These are phyloP conservation scores for Leucosticte australis DNA, from an alignment of 2,113 vertebrate species.

Conservation along the genomic window DNA sequence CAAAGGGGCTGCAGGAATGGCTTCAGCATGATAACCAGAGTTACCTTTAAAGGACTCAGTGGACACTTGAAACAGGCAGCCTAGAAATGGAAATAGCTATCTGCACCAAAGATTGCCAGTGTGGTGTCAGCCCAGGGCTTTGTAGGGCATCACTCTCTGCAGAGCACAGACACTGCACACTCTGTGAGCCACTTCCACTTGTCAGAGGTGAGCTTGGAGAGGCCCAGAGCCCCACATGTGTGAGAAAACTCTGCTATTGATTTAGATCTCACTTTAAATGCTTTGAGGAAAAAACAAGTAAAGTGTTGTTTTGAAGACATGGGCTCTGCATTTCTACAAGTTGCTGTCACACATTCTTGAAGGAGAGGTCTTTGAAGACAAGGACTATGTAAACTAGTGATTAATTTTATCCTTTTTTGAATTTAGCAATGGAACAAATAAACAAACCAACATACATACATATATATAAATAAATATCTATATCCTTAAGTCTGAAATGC, in stretches of 20 bases:
- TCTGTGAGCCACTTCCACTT: neutral
- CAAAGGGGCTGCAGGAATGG: neutral
- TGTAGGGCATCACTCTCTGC: neutral
- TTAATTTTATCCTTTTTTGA: neutral
- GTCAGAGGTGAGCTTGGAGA: neutral
- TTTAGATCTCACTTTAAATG: neutral
- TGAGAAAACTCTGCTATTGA: neutral
- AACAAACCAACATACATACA: neutral
- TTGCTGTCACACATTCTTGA: neutral
- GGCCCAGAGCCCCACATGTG: neutral
- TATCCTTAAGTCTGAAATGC: neutral
- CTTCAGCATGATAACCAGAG: neutral
- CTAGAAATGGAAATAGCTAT: constrained; percentile 7
- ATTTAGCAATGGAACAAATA: neutral
- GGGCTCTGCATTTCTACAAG: neutral
- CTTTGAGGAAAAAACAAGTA: neutral
- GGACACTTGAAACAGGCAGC: neutral
- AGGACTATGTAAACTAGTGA: neutral
- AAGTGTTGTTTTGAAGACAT: neutral
- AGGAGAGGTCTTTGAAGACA: neutral
- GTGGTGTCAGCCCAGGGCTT: neutral
- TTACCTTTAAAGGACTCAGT: neutral
- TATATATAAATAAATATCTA: no score
- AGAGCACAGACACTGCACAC: neutral
- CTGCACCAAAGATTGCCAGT: neutral